Conservation (phyloP, 2,113 vertebrate species). For the Mustela nigripes region DNA sequence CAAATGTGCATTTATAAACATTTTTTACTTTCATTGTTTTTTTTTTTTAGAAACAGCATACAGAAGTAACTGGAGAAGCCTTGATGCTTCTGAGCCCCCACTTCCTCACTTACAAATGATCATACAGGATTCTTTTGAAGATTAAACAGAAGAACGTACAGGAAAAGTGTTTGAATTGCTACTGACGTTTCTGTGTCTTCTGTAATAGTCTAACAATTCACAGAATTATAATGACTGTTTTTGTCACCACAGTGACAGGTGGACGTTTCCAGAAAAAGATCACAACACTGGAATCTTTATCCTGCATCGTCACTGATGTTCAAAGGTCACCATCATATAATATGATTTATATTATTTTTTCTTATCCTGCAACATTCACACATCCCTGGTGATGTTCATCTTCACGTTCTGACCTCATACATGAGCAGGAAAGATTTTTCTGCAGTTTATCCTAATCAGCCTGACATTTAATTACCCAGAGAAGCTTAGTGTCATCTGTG, state of each 20-base stretch:
- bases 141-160: not conserved
- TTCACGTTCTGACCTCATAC: slow-evolving; percentile 19
- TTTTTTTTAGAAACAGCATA: not conserved
- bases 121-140: not conserved
- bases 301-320: not conserved
- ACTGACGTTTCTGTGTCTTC: not conserved
- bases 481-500: slow-evolving; percentile 59
- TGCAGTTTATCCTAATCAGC: slow-evolving; percentile 60
- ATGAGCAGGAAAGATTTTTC: not conserved
- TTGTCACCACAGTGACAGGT: not conserved
- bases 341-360: not conserved
- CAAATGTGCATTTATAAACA: not conserved
- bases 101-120: not conserved
- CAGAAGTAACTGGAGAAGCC: not conserved
- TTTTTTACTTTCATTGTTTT: not conserved
- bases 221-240: not conserved
- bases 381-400: not conserved
- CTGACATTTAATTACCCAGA: slow-evolving; percentile 59
- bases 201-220: not conserved
- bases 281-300: not conserved
- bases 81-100: not conserved
- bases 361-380: not conserved
- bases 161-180: not conserved
- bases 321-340: not conserved
- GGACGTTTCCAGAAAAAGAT: not conserved